phyloP scores from a whole-genome alignment of 2,888 invertebrate genomes.

The Rotaria magnacalcarata region DNA sequence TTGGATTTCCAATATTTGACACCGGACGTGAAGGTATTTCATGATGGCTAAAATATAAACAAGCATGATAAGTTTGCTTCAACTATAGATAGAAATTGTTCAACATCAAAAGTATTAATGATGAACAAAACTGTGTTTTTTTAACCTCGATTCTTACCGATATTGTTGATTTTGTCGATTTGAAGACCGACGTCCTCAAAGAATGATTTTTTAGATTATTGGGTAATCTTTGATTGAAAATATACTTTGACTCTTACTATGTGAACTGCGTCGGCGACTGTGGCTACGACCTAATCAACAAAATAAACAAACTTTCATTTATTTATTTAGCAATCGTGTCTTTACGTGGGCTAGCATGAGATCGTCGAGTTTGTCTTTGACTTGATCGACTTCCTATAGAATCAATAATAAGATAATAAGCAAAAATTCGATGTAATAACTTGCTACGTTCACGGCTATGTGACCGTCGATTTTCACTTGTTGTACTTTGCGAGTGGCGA shows the following conservation, averaged over 20 bases:
- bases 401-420: neutral
- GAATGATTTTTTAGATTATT: neutral
- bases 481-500: neutral
- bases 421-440: neutral
- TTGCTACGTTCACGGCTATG: neutral
- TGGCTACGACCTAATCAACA: neutral
- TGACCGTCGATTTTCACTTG: neutral
- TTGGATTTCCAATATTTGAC: neutral
- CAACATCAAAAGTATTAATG: neutral
- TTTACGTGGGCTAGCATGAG: neutral
- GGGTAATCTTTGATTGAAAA: neutral
- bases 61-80: neutral
- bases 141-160: neutral
- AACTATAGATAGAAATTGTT: neutral
- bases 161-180: neutral
- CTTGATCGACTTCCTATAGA: neutral
- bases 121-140: neutral
- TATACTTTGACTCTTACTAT: neutral
- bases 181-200: neutral
- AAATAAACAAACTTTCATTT: neutral
- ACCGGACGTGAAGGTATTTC: neutral
- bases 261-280: neutral
- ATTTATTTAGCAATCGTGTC: neutral
- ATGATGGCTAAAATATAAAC: neutral
- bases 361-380: neutral